phyloP scores from a whole-genome alignment of 2,888 invertebrate species.

The Andricus quercusramuli region DNA sequence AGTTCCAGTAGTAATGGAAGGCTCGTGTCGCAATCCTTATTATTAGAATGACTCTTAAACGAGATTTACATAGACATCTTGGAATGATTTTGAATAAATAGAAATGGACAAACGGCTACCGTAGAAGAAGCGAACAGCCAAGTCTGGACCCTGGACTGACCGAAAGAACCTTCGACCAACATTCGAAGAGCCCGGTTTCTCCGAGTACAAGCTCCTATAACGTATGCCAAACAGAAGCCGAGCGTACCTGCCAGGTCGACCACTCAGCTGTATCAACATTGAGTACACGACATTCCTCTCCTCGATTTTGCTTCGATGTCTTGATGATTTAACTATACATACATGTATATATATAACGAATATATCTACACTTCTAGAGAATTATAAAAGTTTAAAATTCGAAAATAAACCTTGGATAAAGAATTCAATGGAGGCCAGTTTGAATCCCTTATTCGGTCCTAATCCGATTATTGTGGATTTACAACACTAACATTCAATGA shows the following conservation, averaged over 20 bases:
- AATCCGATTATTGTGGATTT: background rate
- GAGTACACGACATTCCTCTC: conserved; percentile 78
- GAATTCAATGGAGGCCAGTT: background rate
- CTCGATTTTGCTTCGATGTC: conserved; percentile 52
- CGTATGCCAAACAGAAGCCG: conserved; percentile 76
- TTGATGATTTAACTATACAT: conserved; percentile 21
- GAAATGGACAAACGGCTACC: conserved; percentile 48
- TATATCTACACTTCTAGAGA: background rate
- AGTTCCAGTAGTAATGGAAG: conserved; percentile 16
- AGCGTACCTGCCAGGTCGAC: conserved; percentile 73
- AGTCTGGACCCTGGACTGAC: conserved; percentile 41
- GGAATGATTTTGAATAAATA: conserved; percentile 48
- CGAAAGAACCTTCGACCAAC: conserved; percentile 47
- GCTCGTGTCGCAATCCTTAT: conserved; percentile 34
- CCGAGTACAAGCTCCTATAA: conserved; percentile 44
- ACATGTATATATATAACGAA: background rate
- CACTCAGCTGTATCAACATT: conserved; percentile 79
- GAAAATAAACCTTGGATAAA: background rate
- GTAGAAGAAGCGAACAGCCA: conserved; percentile 41
- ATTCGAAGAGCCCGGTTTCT: conserved; percentile 47
- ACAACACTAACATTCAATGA: background rate
- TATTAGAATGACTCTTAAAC: conserved; percentile 31
- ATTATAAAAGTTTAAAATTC: background rate
- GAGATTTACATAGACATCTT: conserved; percentile 36
- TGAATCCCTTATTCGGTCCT: background rate